Evolutionary conservation across 2,113 vertebrate species (phyloP).

Genomic region (Scolopax mira): DNA sequence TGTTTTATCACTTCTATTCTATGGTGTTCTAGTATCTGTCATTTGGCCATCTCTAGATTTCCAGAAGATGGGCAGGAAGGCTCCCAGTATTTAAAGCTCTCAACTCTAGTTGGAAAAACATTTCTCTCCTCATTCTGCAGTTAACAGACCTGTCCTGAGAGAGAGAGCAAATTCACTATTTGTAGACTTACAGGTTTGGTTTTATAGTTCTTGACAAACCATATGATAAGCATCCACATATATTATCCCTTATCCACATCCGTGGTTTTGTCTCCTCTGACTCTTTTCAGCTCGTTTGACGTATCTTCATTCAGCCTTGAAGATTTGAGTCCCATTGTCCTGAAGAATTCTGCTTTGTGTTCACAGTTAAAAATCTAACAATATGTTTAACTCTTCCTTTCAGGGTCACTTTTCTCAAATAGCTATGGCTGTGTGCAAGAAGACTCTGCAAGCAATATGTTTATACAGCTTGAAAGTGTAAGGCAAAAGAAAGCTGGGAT

Average conservation of each 20-base stretch:
- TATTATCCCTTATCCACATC: not conserved
- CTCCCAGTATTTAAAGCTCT: not conserved
- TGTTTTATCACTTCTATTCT: not conserved
- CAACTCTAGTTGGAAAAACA: not conserved
- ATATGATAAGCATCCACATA: not conserved
- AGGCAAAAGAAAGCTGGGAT: not conserved
- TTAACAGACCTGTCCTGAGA: not conserved
- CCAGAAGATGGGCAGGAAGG: not conserved
- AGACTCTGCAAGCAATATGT: not conserved
- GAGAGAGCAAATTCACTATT: not conserved
- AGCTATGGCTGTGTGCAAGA: not conserved
- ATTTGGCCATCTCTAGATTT: not conserved
- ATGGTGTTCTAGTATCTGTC: not conserved
- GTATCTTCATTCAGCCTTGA: not conserved
- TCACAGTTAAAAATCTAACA: not conserved
- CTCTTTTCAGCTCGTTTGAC: not conserved
- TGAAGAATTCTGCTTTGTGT: not conserved
- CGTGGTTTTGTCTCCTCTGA: not conserved
- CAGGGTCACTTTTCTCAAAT: not conserved
- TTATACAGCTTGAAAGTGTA: not conserved
- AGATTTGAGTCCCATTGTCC: not conserved
- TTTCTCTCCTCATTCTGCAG: not conserved
- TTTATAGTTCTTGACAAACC: not conserved
- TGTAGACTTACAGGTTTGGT: not conserved
- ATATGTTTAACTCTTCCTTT: not conserved